These are phyloP conservation scores for Drosophila anomalipes DNA, from an alignment of 2,888 invertebrate species.

Conservation along the genomic window DNA sequence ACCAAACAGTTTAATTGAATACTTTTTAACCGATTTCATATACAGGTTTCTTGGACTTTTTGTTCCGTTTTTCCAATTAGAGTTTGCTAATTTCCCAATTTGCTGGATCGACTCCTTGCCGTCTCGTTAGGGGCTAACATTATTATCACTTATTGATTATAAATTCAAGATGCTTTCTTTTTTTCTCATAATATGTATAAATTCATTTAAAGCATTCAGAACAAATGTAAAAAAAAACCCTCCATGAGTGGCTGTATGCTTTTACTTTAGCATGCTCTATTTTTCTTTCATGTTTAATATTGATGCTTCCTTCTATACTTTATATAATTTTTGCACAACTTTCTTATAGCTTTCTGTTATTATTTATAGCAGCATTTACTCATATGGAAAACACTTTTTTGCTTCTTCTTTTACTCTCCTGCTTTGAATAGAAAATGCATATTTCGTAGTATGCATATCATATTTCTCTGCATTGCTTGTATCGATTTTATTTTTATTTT, in stretches of 20 bases:
- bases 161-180: not conserved
- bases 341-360: not conserved
- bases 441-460: not conserved
- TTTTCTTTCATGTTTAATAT: not conserved
- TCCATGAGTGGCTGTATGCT: not conserved
- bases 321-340: not conserved
- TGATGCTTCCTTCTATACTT: not conserved
- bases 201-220: not conserved
- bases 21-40: slow-evolving; percentile 14
- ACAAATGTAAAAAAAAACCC: not conserved
- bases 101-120: slow-evolving; percentile 2
- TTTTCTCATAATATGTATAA: not conserved
- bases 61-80: slow-evolving; percentile 46
- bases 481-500: not conserved
- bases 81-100: slow-evolving; percentile 22
- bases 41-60: slow-evolving; percentile 22
- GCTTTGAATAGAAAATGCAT: not conserved
- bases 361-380: not conserved
- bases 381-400: not conserved
- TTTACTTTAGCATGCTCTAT: not conserved
- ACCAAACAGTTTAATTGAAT: slow-evolving; percentile 65
- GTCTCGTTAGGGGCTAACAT: slow-evolving; percentile 31
- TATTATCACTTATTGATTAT: slow-evolving; percentile 28
- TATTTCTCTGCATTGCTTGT: not conserved
- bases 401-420: not conserved